Evolutionary conservation across 1,140 invertebrate species (phyloP).

Genomic region (Meteorus sp.): DNA sequence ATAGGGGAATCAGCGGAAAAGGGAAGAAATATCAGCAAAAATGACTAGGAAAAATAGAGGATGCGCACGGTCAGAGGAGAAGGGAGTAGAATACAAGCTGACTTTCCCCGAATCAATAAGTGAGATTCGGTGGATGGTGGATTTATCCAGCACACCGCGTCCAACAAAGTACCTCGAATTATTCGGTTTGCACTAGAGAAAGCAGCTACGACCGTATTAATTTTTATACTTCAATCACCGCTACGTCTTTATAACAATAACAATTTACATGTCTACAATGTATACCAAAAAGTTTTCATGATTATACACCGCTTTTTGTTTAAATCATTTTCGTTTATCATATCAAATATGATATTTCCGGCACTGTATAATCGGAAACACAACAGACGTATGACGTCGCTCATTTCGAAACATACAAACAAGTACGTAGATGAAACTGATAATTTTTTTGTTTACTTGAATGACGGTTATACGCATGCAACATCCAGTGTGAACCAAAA

Average conservation of each 20-base stretch:
- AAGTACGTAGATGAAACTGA: slow-evolving; percentile 39
- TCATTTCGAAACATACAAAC: slow-evolving; percentile 34
- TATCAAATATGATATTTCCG: not conserved
- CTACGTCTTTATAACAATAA: not conserved
- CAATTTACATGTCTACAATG: not conserved
- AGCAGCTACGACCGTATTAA: slow-evolving; percentile 9
- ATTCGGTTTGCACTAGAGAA: slow-evolving; percentile 15
- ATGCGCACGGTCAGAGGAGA: slow-evolving; percentile 1
- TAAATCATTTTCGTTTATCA: too few relatives aligned
- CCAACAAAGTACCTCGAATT: slow-evolving; percentile 16
- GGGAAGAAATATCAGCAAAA: too few relatives aligned
- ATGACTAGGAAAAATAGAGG: slow-evolving; percentile 1
- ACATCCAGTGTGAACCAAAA: slow-evolving; percentile 32
- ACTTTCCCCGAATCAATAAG: slow-evolving; percentile 20
- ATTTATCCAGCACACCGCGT: slow-evolving; percentile 10
- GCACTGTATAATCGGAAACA: too few relatives aligned
- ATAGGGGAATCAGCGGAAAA: not conserved
- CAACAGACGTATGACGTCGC: too few relatives aligned
- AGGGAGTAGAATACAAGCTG: too few relatives aligned
- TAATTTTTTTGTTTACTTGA: slow-evolving; percentile 5
- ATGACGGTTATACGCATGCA: slow-evolving; percentile 31
- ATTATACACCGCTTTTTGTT: too few relatives aligned
- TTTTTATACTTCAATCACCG: not conserved
- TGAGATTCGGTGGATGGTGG: slow-evolving; percentile 19
- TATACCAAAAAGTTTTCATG: too few relatives aligned